Conservation (phyloP, 2,113 vertebrate genomes). For the Cephalopterus ornatus region DNA sequence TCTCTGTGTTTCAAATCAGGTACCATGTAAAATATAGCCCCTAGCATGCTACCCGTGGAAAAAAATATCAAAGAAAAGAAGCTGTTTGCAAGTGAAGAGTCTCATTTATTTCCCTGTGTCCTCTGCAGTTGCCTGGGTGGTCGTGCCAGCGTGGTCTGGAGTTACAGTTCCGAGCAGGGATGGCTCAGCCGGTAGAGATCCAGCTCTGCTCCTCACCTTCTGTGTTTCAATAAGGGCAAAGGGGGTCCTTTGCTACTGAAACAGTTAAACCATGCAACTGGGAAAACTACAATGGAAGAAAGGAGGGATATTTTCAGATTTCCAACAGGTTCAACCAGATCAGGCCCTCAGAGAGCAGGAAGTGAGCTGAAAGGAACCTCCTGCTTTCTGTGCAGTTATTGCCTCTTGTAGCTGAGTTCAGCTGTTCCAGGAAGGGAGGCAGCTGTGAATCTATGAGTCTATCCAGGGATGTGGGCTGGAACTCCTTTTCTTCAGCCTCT, state of each 20-base stretch:
- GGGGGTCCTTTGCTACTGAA: background rate
- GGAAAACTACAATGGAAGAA: background rate
- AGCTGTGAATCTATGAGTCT: background rate
- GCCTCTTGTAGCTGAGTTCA: background rate
- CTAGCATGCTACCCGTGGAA: background rate
- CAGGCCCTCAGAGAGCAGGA: background rate
- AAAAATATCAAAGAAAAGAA: background rate
- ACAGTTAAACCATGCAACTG: background rate
- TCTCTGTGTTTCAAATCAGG: slow-evolving; percentile 33
- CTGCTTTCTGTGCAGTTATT: background rate
- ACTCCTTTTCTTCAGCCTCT: background rate
- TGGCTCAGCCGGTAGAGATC: background rate
- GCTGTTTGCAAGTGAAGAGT: background rate
- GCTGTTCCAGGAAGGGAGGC: background rate
- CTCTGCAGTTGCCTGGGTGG: background rate
- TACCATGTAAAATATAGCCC: background rate
- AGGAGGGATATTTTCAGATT: background rate
- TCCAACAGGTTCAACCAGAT: background rate
- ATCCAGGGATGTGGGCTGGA: background rate
- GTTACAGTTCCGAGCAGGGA: background rate
- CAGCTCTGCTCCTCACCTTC: background rate
- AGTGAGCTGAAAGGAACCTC: background rate
- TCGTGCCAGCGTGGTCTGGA: background rate
- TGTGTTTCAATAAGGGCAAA: background rate
- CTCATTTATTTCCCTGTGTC: background rate